Evolutionary conservation across 2,888 invertebrate species (phyloP).

Genomic region (Agonum fuliginosum): DNA sequence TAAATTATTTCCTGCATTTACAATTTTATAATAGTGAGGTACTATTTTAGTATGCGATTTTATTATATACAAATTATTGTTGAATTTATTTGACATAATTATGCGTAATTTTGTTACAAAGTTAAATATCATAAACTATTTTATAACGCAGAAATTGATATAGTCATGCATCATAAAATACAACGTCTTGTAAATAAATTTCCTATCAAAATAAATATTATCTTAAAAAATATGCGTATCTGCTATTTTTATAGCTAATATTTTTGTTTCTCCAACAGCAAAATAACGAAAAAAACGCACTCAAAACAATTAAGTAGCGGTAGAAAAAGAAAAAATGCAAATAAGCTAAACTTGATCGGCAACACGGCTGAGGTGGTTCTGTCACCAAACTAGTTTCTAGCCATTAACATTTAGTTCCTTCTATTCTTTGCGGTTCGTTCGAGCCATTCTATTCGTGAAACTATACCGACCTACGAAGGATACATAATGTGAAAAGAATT

Average conservation of each 20-base stretch:
- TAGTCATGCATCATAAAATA: not conserved
- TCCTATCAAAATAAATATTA: not conserved
- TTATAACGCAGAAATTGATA: too few species aligned
- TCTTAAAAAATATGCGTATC: constrained; percentile 15
- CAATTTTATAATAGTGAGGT: not conserved
- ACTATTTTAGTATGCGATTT: not conserved
- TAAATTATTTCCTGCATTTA: not conserved
- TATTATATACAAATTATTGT: not conserved
- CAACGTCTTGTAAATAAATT: too few species aligned
- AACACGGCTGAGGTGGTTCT: not conserved
- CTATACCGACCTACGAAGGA: not conserved
- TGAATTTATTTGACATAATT: not conserved
- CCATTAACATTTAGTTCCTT: constrained; percentile 29
- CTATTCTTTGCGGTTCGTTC: not conserved
- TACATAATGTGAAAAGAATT: not conserved
- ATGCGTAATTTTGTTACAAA: not conserved
- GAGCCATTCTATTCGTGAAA: not conserved
- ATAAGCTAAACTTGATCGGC: constrained; percentile 30
- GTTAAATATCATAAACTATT: not conserved
- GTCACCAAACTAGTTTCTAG: constrained; percentile 36
- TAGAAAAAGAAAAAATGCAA: constrained; percentile 4
- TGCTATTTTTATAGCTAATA: constrained; percentile 32
- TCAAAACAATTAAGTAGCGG: constrained; percentile 32
- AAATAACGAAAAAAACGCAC: constrained; percentile 11
- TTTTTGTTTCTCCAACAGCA: not conserved